These are phyloP conservation scores for Naso thynnoides DNA, from an alignment of 2,797 vertebrate species.

Conservation along the genomic window DNA sequence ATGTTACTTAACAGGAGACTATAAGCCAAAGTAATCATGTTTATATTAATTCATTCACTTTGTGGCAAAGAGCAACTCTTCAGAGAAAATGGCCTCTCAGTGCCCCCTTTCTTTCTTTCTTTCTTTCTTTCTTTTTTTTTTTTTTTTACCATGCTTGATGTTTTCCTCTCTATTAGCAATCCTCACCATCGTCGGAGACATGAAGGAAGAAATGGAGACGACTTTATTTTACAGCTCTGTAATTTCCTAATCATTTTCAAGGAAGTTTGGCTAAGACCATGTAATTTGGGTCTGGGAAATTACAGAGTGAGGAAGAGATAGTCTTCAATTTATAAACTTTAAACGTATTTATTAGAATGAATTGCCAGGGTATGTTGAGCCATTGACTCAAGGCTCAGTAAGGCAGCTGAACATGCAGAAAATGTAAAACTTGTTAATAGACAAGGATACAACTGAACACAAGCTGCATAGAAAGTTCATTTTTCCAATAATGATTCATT, in stretches of 20 bases:
- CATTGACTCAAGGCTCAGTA: background rate
- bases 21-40: background rate
- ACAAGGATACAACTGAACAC: background rate
- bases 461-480: background rate
- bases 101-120: no score
- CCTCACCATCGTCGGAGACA: conserved; percentile 1
- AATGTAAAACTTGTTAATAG: background rate
- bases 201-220: background rate
- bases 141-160: background rate
- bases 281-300: background rate
- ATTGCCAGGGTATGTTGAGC: background rate
- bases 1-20: background rate
- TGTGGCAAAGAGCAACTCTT: background rate
- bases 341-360: conserved; percentile 6
- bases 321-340: background rate
- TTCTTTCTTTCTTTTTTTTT: no score
- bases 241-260: conserved; percentile 11
- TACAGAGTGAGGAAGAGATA: background rate
- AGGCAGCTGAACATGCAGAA: background rate
- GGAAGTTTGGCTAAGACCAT: background rate
- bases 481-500: background rate
- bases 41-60: background rate
- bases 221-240: background rate
- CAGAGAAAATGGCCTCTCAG: background rate
- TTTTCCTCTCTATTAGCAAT: background rate